Conservation (phyloP, 2,888 invertebrate species). For the Autographa pulchrina region DNA sequence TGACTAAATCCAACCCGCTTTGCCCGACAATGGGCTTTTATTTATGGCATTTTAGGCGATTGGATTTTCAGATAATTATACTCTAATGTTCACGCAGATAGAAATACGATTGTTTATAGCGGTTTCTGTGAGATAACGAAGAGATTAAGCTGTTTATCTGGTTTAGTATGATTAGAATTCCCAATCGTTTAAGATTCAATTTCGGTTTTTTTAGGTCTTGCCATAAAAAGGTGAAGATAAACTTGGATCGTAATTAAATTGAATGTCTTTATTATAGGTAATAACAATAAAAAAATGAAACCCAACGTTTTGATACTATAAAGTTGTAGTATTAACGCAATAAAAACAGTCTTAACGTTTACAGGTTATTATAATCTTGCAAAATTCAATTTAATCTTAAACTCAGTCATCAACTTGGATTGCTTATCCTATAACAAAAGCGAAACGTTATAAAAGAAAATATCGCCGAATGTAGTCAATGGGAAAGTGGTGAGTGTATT, state of each 20-base stretch:
- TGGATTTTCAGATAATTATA: slow-evolving; percentile 66
- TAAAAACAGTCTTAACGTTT: not conserved
- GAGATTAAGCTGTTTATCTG: slow-evolving; percentile 58
- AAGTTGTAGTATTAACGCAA: not conserved
- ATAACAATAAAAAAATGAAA: not conserved
- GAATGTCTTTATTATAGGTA: not conserved
- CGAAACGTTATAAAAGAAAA: slow-evolving; percentile 27
- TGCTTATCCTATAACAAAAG: not conserved
- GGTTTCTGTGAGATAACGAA: slow-evolving; percentile 58
- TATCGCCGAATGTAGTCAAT: slow-evolving; percentile 30
- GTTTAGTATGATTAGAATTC: slow-evolving; percentile 56
- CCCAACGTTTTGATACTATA: not conserved
- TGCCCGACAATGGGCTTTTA: slow-evolving; percentile 62
- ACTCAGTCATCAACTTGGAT: not conserved
- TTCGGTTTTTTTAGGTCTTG: slow-evolving; percentile 39
- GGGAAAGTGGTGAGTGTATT: slow-evolving; percentile 49
- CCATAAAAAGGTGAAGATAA: slow-evolving; percentile 44
- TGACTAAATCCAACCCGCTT: slow-evolving; percentile 61
- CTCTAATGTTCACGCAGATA: slow-evolving; percentile 61
- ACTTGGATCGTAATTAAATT: slow-evolving; percentile 20
- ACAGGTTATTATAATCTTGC: not conserved
- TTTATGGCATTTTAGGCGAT: slow-evolving; percentile 69
- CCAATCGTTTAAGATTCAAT: slow-evolving; percentile 54
- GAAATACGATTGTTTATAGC: slow-evolving; percentile 65
- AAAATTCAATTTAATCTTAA: not conserved